Percentiles rank a stretch among this genome's conserved stretches.
phyloP scores from a whole-genome alignment of 2,113 vertebrate genomes.

The Crocuta crocuta region DNA sequence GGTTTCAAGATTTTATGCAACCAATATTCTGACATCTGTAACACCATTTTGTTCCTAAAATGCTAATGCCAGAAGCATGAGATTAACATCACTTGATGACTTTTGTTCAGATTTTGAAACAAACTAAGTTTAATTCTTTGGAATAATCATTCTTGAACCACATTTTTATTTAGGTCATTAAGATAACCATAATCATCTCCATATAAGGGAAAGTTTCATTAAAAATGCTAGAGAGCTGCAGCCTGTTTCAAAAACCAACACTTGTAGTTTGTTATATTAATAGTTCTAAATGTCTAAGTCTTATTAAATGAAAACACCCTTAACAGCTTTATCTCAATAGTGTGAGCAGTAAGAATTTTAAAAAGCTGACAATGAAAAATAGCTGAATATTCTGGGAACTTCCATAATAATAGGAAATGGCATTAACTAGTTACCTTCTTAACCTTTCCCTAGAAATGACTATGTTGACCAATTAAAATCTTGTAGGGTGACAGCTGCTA shows the following conservation, averaged over 20 bases:
- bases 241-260: conserved; percentile 84
- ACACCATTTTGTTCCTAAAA: conserved; percentile 82
- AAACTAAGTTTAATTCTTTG: conserved; percentile 84
- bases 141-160: conserved; percentile 84
- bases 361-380: conserved; percentile 66
- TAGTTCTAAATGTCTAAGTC: conserved; percentile 73
- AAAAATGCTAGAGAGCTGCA: conserved; percentile 84
- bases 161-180: conserved; percentile 80
- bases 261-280: conserved; percentile 81
- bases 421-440: background rate
- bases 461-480: background rate
- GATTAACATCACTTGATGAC: conserved; percentile 80
- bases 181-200: conserved; percentile 81
- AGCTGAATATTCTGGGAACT: conserved; percentile 61
- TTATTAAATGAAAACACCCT: conserved; percentile 65
- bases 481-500: background rate
- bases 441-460: conserved; percentile 49
- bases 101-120: conserved; percentile 83
- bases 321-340: conserved; percentile 57
- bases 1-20: conserved; percentile 87
- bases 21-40: conserved; percentile 89
- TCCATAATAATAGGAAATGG: conserved; percentile 36
- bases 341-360: conserved; percentile 49
- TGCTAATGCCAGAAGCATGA: conserved; percentile 85
- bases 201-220: conserved; percentile 85